Evolutionary conservation across 2,888 invertebrate genomes (phyloP), one percentile per base, ranked within the genome.

Genomic region (Operophtera brumata): DNA sequence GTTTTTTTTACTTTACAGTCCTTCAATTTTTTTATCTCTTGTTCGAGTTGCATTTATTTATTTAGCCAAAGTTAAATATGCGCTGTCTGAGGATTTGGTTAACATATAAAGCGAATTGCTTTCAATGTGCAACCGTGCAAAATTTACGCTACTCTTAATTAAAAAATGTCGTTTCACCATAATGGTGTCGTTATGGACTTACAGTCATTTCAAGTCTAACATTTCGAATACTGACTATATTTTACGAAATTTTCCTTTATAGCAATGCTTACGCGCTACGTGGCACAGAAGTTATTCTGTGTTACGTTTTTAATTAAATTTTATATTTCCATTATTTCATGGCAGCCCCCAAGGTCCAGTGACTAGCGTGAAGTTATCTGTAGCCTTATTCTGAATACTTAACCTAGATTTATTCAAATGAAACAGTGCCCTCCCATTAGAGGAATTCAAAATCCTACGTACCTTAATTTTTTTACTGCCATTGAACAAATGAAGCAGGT

Each of bases 371-470:
- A 70, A 65, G 62, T 62, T 69, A 71, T 72, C 61, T 65, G 59
- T 62, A 69, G 56, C 66, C 65, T 70, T 66, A 70, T 72, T 75
- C 68, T 70, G 35, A 65, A 69, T 52, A 53, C 43, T 69, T 67
- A 70, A 62, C 62, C 65, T 58, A 70, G 59, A 69, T 69, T 68
- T 66, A 67, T 59, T 58, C 39, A 60, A 67, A 65, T 58, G n/a
- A 47, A 47, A 37, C 25, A 30, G 35, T 36, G 32, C 51, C 13
- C 35, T 46, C 41, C 41, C 12, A 14, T 14, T 13, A 39, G 6
- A 25, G 25, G 30, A 26, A 26, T 26, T 26, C 26, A 26, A 26
- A 26, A 26, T n/a, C 26, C 2, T 30, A 30, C 7, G 30, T 9
- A 30, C 7, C 8, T 30, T 7, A 20, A 7, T 30, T 7, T 7